These are phyloP conservation scores for Megalopta genalis DNA, from an alignment of 1,140 invertebrate genomes.

Conservation along the genomic window DNA sequence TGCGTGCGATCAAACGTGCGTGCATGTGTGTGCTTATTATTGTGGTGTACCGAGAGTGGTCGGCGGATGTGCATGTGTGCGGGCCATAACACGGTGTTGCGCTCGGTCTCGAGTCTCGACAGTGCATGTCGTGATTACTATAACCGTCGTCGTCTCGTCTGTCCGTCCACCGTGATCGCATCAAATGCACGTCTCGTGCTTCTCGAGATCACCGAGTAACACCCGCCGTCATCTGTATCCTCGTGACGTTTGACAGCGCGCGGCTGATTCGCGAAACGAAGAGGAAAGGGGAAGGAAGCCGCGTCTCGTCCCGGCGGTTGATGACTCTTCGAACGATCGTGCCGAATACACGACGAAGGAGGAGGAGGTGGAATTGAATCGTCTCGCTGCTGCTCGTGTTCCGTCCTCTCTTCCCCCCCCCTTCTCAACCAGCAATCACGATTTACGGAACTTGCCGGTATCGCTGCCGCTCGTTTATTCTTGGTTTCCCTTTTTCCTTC, in stretches of 20 bases:
- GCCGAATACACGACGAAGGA: constrained; percentile 37
- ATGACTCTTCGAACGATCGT: constrained; percentile 54
- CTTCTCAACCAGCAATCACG: background rate
- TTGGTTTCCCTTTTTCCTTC: constrained; percentile 1
- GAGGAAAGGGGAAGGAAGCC: constrained; percentile 20
- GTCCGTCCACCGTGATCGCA: constrained; percentile 37
- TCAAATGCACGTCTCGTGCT: constrained; percentile 57
- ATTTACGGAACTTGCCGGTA: constrained; percentile 19
- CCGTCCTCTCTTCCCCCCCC: background rate
- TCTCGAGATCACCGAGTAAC: constrained; percentile 45
- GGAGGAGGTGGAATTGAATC: constrained; percentile 29
- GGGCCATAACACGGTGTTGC: constrained; percentile 38
- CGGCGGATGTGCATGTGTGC: constrained; percentile 54
- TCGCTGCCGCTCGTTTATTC: constrained; percentile 17
- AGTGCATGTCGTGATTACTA: constrained; percentile 50
- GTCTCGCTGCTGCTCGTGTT: constrained; percentile 26
- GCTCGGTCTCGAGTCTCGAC: constrained; percentile 33
- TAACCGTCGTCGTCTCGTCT: constrained; percentile 44
- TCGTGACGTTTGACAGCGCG: constrained; percentile 58
- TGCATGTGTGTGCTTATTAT: constrained; percentile 52
- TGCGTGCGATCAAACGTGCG: constrained; percentile 51
- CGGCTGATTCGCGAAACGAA: constrained; percentile 46
- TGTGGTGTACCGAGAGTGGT: constrained; percentile 49
- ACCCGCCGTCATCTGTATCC: constrained; percentile 35
- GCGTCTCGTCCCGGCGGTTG: constrained; percentile 52